A percentile compares a stretch with the other conserved stretches of the same genome.
Conservation (phyloP, 2,113 vertebrate genomes). For the Pogonocichla stellata region DNA sequence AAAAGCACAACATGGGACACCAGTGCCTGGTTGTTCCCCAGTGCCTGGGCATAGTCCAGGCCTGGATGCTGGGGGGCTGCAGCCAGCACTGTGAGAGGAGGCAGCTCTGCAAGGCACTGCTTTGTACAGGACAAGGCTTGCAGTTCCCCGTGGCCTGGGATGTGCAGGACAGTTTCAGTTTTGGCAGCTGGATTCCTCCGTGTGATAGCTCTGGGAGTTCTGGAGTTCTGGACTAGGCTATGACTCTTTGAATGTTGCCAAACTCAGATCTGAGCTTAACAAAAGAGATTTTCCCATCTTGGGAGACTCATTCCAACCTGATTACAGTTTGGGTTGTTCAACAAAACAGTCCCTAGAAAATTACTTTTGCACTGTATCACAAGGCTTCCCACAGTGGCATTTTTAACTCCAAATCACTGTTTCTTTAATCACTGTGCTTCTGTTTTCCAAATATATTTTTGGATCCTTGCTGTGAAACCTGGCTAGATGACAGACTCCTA, state of each 20-base stretch:
- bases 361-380: background rate
- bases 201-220: background rate
- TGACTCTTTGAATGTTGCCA: background rate
- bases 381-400: background rate
- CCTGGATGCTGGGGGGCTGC: background rate
- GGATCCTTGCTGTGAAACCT: background rate
- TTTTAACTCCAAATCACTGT: background rate
- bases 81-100: background rate
- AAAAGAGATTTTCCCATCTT: background rate
- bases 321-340: background rate
- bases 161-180: background rate
- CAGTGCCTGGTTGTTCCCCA: background rate
- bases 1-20: background rate
- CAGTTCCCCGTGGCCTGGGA: background rate
- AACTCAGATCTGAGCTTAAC: background rate
- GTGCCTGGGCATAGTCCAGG: rapidly evolving
- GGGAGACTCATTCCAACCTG: background rate
- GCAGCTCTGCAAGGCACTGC: background rate
- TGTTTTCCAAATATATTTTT: slow-evolving; percentile 20
- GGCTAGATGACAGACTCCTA: background rate
- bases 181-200: background rate
- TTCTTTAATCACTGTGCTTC: background rate
- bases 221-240: background rate
- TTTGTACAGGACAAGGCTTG: background rate
- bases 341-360: background rate